These are phyloP conservation scores for Sylvietta virens DNA, from an alignment of 2,113 vertebrate genomes.

Conservation along the genomic window DNA sequence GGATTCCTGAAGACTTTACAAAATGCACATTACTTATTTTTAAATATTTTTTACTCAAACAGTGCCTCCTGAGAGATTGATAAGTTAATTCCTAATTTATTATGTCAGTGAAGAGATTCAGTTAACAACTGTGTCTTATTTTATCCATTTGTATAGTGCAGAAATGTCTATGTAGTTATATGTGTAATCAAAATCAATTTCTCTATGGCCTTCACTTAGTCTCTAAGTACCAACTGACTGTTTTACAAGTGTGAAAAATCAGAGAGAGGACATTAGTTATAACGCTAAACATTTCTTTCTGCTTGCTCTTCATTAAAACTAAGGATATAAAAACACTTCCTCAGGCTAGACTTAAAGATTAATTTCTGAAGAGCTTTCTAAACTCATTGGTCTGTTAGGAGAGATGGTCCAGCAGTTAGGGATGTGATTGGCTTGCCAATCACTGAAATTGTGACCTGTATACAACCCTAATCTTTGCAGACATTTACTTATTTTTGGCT, in stretches of 20 bases:
- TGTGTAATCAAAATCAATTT: neutral
- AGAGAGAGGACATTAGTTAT: neutral
- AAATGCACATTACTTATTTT: neutral
- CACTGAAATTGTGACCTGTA: neutral
- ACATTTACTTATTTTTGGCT: neutral
- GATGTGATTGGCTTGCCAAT: neutral
- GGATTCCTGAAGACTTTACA: neutral
- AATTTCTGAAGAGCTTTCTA: conserved; percentile 1
- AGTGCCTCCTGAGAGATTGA: neutral
- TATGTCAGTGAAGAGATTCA: neutral
- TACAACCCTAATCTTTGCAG: neutral
- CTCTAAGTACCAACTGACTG: neutral
- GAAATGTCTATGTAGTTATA: neutral
- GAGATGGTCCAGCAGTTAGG: neutral
- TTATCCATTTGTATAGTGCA: neutral
- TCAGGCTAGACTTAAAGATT: neutral
- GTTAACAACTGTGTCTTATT: neutral
- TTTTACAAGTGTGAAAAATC: conserved; percentile 2
- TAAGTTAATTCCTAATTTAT: neutral
- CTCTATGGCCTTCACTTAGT: neutral
- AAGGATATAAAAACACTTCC: neutral
- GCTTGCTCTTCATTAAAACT: neutral
- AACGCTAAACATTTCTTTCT: neutral
- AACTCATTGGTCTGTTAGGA: neutral
- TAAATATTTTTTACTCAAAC: neutral